Percentiles rank a stretch among this genome's conserved stretches.
Evolutionary conservation across 2,113 vertebrate genomes (phyloP).

Genomic region (Pomatostomus ruficeps): DNA sequence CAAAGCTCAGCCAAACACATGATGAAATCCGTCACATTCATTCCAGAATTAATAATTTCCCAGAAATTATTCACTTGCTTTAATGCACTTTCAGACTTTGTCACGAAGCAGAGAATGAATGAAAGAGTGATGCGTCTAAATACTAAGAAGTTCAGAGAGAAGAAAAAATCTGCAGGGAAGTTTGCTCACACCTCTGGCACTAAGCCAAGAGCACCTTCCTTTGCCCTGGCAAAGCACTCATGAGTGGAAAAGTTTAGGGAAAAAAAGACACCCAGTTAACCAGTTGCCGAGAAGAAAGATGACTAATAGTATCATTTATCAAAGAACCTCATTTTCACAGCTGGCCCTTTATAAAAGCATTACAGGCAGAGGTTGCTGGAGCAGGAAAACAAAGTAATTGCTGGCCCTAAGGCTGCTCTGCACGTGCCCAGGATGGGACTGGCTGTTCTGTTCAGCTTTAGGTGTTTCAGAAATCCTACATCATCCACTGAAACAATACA

Average conservation of each 20-base stretch:
- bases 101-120: not conserved
- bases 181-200: not conserved
- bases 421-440: not conserved
- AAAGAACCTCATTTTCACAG: constrained; percentile 15
- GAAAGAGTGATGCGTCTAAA: not conserved
- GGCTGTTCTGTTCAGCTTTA: not conserved
- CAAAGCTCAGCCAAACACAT: constrained; percentile 15
- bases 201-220: not conserved
- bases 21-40: constrained; percentile 7
- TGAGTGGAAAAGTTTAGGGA: not conserved
- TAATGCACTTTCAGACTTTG: not conserved
- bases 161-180: not conserved
- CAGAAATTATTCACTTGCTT: constrained; percentile 6
- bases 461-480: not conserved
- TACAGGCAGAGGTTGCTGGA: not conserved
- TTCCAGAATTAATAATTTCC: constrained; percentile 19
- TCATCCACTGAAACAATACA: not conserved
- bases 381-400: not conserved
- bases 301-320: not conserved
- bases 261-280: not conserved
- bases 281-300: not conserved
- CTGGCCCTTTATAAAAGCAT: not conserved
- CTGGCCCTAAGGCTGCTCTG: not conserved
- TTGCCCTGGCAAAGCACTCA: not conserved
- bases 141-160: not conserved